Evolutionary conservation across 1,140 invertebrate genomes (phyloP).

Genomic region (Drosophila obscura): DNA sequence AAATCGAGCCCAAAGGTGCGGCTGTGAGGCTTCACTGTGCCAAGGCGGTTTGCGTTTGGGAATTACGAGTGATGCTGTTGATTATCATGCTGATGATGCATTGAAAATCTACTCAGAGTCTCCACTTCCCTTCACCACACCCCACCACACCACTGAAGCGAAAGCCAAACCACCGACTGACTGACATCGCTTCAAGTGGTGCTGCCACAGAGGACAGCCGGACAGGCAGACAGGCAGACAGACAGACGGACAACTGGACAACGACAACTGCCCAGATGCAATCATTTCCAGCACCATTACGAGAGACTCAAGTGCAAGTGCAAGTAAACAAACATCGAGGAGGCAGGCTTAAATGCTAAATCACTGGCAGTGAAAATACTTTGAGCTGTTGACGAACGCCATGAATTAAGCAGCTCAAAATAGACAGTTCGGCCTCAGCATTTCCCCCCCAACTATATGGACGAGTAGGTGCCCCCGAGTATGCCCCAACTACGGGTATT

Average conservation of each 20-base stretch:
- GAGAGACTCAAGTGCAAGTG: conserved; percentile 2
- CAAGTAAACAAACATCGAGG: conserved; percentile 28
- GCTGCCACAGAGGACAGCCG: conserved; percentile 5
- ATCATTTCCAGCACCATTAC: conserved; percentile 27
- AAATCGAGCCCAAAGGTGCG: too few relatives aligned
- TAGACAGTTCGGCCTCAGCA: too few relatives aligned
- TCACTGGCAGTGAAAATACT: conserved; percentile 13
- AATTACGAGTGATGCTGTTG: conserved; percentile 33
- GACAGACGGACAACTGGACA: background rate
- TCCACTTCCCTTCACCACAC: conserved; percentile 13
- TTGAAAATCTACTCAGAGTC: conserved; percentile 35
- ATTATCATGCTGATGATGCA: conserved; percentile 51
- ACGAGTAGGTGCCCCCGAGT: too few relatives aligned
- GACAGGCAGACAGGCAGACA: conserved; percentile 2
- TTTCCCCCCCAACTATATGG: too few relatives aligned
- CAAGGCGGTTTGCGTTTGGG: background rate
- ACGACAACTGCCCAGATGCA: background rate
- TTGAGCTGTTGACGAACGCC: too few relatives aligned
- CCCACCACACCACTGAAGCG: conserved; percentile 27
- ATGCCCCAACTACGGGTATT: too few relatives aligned
- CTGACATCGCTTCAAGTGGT: conserved; percentile 16
- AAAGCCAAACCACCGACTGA: conserved; percentile 16
- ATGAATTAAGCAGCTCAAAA: too few relatives aligned
- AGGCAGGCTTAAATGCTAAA: background rate
- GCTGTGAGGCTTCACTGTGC: conserved; percentile 1